phyloP scores from a whole-genome alignment of 2,888 invertebrate species.

The Melanchra persicariae region DNA sequence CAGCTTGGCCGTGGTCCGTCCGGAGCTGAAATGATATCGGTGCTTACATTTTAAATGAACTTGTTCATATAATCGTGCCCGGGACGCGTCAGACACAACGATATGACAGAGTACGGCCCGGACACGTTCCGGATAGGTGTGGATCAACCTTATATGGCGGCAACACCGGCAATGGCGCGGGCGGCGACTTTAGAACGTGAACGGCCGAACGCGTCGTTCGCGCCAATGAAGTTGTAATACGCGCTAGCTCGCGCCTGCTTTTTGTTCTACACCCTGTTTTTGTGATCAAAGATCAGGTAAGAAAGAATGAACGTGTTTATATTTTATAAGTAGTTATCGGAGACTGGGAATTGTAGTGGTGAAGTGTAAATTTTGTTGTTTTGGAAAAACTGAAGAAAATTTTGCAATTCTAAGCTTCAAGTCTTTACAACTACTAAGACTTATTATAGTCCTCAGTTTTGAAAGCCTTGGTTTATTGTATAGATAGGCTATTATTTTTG shows the following conservation, averaged over 20 bases:
- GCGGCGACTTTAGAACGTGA: slow-evolving; percentile 70
- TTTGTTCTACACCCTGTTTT: slow-evolving; percentile 71
- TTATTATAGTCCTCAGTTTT: background rate
- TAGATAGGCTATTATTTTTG: background rate
- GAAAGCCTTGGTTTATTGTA: background rate
- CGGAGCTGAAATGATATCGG: too few relatives aligned
- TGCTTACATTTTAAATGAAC: too few relatives aligned
- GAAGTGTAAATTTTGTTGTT: background rate
- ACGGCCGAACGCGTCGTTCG: slow-evolving; percentile 87
- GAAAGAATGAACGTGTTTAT: slow-evolving; percentile 17
- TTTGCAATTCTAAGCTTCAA: background rate
- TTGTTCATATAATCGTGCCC: too few relatives aligned
- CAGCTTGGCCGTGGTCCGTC: too few relatives aligned
- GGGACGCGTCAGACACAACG: too few relatives aligned
- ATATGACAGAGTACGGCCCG: too few relatives aligned
- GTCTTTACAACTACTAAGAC: background rate
- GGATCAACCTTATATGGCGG: background rate
- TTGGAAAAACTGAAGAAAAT: background rate
- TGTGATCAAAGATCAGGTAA: slow-evolving; percentile 54
- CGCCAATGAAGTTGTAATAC: slow-evolving; percentile 89
- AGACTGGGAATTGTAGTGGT: slow-evolving; percentile 2
- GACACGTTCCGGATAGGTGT: too few relatives aligned
- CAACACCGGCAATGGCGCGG: background rate
- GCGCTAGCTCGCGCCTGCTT: slow-evolving; percentile 82
- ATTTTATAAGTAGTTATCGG: slow-evolving; percentile 12